These are phyloP conservation scores for Eurytoma californica DNA, from an alignment of 2,888 invertebrate species.

Conservation along the genomic window DNA sequence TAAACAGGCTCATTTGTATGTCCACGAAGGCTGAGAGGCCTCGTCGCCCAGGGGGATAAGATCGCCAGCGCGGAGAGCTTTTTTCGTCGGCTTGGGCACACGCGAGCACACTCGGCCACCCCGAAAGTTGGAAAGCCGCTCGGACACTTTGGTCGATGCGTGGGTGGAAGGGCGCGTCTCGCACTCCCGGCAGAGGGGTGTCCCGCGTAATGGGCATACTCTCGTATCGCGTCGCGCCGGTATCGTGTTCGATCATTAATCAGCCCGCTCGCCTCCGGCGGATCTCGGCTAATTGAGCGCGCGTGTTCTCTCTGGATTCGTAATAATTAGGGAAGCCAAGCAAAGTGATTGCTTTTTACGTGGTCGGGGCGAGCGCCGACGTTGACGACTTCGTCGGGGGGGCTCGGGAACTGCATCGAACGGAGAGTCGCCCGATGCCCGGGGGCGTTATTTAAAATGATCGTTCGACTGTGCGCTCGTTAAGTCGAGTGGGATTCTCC, in stretches of 20 bases:
- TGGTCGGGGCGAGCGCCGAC: conserved; percentile 7
- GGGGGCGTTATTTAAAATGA: conserved; percentile 27
- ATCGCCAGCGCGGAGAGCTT: background rate
- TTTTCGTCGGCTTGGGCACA: conserved; percentile 16
- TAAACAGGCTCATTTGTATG: conserved; percentile 52
- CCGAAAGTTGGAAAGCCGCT: conserved; percentile 42
- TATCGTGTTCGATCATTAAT: conserved; percentile 38
- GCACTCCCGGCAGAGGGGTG: conserved; percentile 24
- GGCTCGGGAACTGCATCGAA: background rate
- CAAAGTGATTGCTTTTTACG: conserved; percentile 40
- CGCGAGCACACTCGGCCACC: conserved; percentile 14
- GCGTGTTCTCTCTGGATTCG: conserved; percentile 8
- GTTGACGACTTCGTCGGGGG: background rate
- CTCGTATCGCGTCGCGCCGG: conserved; percentile 2
- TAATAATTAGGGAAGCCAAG: conserved; percentile 37
- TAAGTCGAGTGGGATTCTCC: conserved; percentile 12
- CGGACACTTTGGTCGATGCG: conserved; percentile 27
- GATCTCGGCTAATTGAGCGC: conserved; percentile 35
- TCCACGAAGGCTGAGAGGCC: conserved; percentile 23
- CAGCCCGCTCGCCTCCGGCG: background rate
- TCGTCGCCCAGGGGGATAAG: conserved; percentile 26
- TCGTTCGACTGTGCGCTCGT: background rate
- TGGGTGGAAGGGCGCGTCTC: background rate
- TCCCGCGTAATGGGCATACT: conserved; percentile 28
- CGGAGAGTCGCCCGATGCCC: background rate